These are phyloP conservation scores for Cerceris ruficornis DNA, from an alignment of 2,888 invertebrate genomes.

Conservation along the genomic window DNA sequence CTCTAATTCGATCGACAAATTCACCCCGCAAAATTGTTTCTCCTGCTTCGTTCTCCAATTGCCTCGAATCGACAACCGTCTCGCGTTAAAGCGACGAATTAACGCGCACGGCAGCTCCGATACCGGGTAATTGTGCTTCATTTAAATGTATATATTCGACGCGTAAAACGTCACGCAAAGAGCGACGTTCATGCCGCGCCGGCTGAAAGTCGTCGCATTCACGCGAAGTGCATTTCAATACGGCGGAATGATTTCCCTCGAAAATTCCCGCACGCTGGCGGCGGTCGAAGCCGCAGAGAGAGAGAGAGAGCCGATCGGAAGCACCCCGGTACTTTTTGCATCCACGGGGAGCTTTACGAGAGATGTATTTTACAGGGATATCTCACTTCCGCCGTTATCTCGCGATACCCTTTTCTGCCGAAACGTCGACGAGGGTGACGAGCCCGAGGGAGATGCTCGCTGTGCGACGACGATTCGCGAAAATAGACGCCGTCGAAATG, in stretches of 20 bases:
- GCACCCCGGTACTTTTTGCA: too few relatives aligned
- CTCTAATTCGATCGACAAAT: too few relatives aligned
- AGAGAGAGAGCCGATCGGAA: conserved; percentile 6
- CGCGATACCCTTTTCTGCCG: conserved; percentile 3
- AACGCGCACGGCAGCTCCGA: conserved; percentile 2
- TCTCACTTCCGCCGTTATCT: conserved; percentile 13
- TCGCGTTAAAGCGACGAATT: conserved; percentile 1
- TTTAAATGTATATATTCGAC: conserved; percentile 27
- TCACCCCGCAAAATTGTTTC: too few relatives aligned
- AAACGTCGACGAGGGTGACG: conserved; percentile 1
- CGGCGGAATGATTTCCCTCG: conserved; percentile 8
- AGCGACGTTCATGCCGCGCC: neutral
- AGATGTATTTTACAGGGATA: conserved; percentile 4
- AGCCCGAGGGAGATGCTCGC: neutral
- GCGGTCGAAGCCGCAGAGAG: neutral
- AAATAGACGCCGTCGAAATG: conserved; percentile 6
- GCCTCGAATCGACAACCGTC: neutral
- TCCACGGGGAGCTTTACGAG: neutral
- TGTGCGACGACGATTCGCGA: conserved; percentile 4
- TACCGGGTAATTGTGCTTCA: conserved; percentile 23
- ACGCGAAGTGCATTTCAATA: conserved; percentile 8
- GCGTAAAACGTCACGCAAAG: neutral
- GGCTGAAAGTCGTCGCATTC: conserved; percentile 10
- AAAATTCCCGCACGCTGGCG: conserved; percentile 11
- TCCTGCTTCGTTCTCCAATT: neutral